Base-by-base conservation (phyloP, 2,797 vertebrate species). In the Tenualosa thibaudeaui region DNA sequence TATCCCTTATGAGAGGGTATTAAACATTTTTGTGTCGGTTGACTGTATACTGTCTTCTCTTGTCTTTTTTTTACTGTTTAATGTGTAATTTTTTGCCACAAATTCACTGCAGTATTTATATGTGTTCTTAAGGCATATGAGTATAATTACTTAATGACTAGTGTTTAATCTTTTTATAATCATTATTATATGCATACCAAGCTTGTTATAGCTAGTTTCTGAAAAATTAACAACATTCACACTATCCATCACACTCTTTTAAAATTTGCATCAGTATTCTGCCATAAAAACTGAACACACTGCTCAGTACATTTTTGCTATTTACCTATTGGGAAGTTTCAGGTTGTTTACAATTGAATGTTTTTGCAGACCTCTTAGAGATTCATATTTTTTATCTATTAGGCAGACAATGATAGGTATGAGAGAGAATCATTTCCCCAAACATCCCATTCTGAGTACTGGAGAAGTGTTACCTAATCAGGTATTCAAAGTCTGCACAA, bases 21-120 rank as follows among this genome's bases (percentile, higher is more conserved):
- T 95, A 95, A 94, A 95, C 90, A 81, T 91, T 94, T 95, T 94
- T 94, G 93, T 96, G 94, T 95, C 94, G 91, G 93, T 94, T 92
- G 93, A 94, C 90, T 92, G 92, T 93, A 89, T 86, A 86, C 84
- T 83, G 86, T 91, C 87, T 86, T 82, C 58, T 85, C 85, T 75
- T 92, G 86, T 90, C 86, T 46, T 89, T 90, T 92, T 86, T 82
- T 92, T 92, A 81, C 83, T 86, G 75, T 81, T 86, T 60, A 82
- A 87, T 43, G 68, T 75, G 12, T 43, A 1, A 62, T 62, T 62
- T 5, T 24, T 62, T 24, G n/a, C 37, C 68, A 86, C 83, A 86
- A 84, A 62, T 50, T 5, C 81, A 82, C 24, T 51, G 13, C 26
- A 81, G 15, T 17, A 75, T 17, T 31, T 24, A 68, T 31, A 31